phyloP scores from a whole-genome alignment of 2,888 invertebrate species.

The Bellardia bayeri region DNA sequence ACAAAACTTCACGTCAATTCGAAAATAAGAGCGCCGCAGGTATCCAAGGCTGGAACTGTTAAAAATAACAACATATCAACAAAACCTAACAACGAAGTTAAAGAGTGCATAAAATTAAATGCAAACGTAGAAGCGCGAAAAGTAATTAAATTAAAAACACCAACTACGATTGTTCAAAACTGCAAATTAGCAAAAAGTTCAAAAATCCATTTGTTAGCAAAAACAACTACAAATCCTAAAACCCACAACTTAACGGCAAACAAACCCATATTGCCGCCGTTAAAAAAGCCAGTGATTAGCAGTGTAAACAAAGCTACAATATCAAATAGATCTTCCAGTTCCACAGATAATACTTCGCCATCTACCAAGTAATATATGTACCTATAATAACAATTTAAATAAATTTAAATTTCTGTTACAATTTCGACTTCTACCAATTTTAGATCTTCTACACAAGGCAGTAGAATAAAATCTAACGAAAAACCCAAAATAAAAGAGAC shows the following conservation, averaged over 20 bases:
- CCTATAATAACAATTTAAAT: not conserved
- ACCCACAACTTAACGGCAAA: not conserved
- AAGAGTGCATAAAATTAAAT: not conserved
- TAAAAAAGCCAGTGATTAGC: not conserved
- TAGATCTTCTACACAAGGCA: constrained; percentile 1
- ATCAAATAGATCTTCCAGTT: constrained; percentile 68
- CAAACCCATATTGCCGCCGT: not conserved
- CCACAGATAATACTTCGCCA: constrained; percentile 66
- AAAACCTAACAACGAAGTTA: not conserved
- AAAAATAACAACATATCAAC: not conserved
- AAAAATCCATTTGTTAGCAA: not conserved
- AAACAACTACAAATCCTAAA: not conserved
- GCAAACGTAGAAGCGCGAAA: not conserved
- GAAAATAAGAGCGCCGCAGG: not conserved
- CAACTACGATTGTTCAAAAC: not conserved
- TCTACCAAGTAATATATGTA: constrained; percentile 61
- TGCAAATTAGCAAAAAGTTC: constrained; percentile 12
- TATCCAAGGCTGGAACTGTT: not conserved
- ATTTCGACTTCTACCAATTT: constrained; percentile 2
- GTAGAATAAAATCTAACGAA: constrained; percentile 1
- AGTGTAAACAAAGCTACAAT: constrained; percentile 45
- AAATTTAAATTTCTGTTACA: not conserved
- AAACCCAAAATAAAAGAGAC: constrained; percentile 60
- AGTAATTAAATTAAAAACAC: not conserved
- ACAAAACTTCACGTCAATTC: not conserved